Base-by-base conservation (phyloP, 2,113 vertebrate genomes). In the Setophaga petechia region DNA sequence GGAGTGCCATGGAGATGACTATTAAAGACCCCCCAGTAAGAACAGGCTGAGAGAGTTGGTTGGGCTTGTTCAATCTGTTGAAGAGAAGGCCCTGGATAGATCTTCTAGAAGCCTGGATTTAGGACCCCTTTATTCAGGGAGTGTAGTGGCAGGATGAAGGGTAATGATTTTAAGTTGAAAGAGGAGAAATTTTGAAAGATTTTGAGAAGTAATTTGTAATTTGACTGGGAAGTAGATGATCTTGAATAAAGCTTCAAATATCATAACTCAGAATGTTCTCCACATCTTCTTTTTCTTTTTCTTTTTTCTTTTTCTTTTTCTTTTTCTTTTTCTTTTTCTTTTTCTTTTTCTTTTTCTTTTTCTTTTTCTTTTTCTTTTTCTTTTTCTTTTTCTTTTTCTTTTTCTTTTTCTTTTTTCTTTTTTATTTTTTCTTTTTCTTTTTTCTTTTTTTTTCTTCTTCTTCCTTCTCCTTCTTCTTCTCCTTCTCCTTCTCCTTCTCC, bases 11-110 rank as follows among this genome's bases (percentile, higher is more conserved):
- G 3, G 51, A 35, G 19, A 33, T 33, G 12, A 24, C 5, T 4
- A 24, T 80, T 9, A 54, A 68, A 24, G 15, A 35, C 5, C 10
- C 63, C 4, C 15, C 3, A 0, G 1, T 52, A 31, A 35, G 3
- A 19, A 58, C 18, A 85, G 9, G 8, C 2, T 65, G 39, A 28
- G 33, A 61, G 1, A 39, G 19, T 1, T 37, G 12, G 18, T 1
- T 37, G 12, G 18, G 8, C 5, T 41, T 43, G 25, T 51, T 58
- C 15, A 58, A 12, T 4, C 20, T 31, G 4, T 58, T 30, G 27
- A 39, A n/a, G 14, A 71, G 15, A 74, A n/a, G 15, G 5, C 5
- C 30, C 10, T 4, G 3, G 0, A 21, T 7, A 20, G 8, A 27
- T 18, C 5, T 84, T 78, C 31, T 13, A n/a, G 21, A 25, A 21